Evolutionary conservation across 2,797 vertebrate genomes (phyloP).

Genomic region (Bryconaethiops microstoma): DNA sequence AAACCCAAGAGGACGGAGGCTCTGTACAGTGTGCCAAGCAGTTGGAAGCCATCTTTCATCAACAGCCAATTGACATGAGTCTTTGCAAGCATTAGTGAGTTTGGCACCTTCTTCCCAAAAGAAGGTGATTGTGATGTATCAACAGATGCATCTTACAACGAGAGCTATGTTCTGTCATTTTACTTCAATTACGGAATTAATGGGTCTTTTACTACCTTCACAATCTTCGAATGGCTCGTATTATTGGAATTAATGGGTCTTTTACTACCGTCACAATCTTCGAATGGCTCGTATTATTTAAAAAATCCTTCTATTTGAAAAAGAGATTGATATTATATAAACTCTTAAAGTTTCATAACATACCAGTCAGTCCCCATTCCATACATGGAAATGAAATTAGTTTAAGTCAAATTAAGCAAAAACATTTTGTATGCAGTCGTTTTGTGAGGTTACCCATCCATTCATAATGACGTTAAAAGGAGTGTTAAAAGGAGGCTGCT

Average conservation of each 20-base stretch:
- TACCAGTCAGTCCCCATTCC: not conserved
- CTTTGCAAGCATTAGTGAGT: conserved; percentile 25
- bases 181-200: not conserved
- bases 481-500: no score
- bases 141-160: not conserved
- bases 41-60: conserved; percentile 64
- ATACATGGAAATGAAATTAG: not conserved
- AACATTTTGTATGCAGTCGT: no score
- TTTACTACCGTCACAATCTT: no score
- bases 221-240: not conserved
- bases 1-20: conserved; percentile 50
- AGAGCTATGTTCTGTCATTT: not conserved
- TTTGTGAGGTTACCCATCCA: no score
- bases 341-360: not conserved
- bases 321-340: not conserved
- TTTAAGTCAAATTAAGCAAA: no score
- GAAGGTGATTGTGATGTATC: not conserved
- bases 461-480: no score
- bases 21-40: conserved; percentile 47
- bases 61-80: conserved; percentile 49
- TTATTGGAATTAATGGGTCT: no score
- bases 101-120: conserved; percentile 34
- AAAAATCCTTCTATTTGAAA: not conserved
- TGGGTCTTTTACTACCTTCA: not conserved
- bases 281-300: no score